phyloP scores from a whole-genome alignment of 2,888 invertebrate species.

The Laspeyria flexula region DNA sequence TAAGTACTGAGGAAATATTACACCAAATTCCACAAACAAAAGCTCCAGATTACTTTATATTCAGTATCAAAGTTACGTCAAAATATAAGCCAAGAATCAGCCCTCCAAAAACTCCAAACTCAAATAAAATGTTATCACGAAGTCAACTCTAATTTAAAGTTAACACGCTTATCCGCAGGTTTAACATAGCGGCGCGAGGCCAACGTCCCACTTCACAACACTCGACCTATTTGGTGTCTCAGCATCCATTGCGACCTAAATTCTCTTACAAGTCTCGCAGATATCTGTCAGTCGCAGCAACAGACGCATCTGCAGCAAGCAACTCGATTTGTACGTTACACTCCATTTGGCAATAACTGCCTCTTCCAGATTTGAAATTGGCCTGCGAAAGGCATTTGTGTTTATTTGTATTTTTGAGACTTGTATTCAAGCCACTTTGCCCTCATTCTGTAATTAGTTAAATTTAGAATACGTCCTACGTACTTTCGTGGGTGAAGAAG shows the following conservation, averaged over 20 bases:
- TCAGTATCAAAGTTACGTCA: no score
- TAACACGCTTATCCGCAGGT: constrained; percentile 37
- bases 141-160: constrained; percentile 31
- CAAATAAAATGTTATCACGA: constrained; percentile 27
- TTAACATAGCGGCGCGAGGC: constrained; percentile 36
- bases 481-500: no score
- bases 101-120: background rate
- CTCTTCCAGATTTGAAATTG: constrained; percentile 32
- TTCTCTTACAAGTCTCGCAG: constrained; percentile 51
- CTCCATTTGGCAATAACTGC: constrained; percentile 50
- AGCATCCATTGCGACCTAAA: constrained; percentile 63
- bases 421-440: no score
- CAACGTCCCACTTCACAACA: constrained; percentile 43
- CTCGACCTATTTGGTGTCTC: constrained; percentile 52
- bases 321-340: constrained; percentile 58
- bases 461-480: no score
- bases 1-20: no score
- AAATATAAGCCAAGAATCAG: background rate
- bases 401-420: constrained; percentile 11
- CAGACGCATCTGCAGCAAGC: constrained; percentile 56
- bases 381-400: constrained; percentile 21
- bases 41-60: no score
- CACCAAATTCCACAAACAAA: no score
- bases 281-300: constrained; percentile 58
- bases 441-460: no score